These are phyloP conservation scores for Petrosia ficiformis DNA, from an alignment of 37 sponge, comb jelly and placozoan genomes.

Conservation along the genomic window DNA sequence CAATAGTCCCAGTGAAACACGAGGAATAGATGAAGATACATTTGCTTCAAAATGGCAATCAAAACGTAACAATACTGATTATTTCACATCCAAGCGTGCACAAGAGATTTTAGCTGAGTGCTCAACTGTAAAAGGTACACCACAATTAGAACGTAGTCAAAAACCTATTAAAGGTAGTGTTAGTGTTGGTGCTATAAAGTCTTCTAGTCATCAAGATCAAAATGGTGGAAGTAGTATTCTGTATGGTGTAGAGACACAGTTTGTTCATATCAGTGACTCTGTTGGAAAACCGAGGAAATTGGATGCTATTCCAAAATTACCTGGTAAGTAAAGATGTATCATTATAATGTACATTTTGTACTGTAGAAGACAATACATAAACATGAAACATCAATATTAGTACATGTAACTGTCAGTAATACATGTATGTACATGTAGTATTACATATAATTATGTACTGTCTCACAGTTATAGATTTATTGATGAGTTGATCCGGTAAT, in stretches of 20 bases:
- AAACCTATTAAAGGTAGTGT: background rate
- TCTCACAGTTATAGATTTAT: too few relatives aligned
- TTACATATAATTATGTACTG: too few relatives aligned
- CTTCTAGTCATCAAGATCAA: background rate
- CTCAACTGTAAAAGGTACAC: background rate
- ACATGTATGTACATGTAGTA: too few relatives aligned
- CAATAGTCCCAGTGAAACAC: background rate
- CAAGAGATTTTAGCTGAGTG: slow-evolving; percentile 50
- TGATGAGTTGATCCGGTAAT: too few relatives aligned
- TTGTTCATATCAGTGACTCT: background rate
- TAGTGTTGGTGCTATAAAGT: background rate
- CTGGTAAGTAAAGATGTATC: background rate
- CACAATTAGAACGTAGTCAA: background rate
- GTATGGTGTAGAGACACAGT: slow-evolving; percentile 1
- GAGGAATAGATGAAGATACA: slow-evolving; percentile 27
- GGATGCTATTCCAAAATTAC: background rate
- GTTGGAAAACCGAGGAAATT: background rate
- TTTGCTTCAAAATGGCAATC: slow-evolving; percentile 19
- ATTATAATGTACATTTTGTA: too few relatives aligned
- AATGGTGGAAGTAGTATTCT: background rate
- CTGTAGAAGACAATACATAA: too few relatives aligned
- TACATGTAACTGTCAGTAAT: too few relatives aligned
- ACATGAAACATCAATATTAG: too few relatives aligned
- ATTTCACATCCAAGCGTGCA: slow-evolving; percentile 85
- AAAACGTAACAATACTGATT: slow-evolving; percentile 36